Conservation (phyloP, 2,113 vertebrate species). For the Galbula dea region DNA sequence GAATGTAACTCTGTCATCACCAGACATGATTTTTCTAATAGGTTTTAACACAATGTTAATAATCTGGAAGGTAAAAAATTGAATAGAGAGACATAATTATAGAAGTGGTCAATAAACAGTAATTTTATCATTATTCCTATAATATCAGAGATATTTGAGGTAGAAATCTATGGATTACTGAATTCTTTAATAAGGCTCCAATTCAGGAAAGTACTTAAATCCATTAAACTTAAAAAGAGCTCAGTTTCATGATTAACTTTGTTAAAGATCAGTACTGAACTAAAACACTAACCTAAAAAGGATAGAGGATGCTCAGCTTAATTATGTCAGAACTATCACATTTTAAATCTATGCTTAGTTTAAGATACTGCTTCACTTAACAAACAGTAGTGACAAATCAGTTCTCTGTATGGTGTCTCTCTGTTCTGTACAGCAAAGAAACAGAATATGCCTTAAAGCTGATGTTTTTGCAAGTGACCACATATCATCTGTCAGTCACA, state of each 20-base stretch:
- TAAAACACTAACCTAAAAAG: neutral
- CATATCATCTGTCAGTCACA: neutral
- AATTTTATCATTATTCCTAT: neutral
- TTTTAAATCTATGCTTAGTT: neutral
- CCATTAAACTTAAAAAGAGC: neutral
- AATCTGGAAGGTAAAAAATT: neutral
- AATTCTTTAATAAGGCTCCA: neutral
- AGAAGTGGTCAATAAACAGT: neutral
- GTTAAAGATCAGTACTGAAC: neutral
- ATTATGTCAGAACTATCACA: neutral
- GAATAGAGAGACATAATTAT: neutral
- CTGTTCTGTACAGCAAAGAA: neutral
- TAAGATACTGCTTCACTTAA: neutral
- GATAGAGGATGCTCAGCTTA: neutral
- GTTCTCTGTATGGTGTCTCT: fast-evolving
- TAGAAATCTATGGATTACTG: neutral
- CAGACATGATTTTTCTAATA: neutral
- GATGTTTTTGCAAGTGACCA: neutral
- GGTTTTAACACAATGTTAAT: neutral
- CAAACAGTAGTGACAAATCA: neutral
- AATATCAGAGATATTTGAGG: neutral
- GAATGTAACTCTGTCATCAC: neutral
- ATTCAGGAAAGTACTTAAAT: neutral
- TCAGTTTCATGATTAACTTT: neutral
- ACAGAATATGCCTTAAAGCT: neutral